These are phyloP conservation scores for Globodera ellingtonae DNA, from an alignment of 1,140 invertebrate genomes.

Conservation along the genomic window DNA sequence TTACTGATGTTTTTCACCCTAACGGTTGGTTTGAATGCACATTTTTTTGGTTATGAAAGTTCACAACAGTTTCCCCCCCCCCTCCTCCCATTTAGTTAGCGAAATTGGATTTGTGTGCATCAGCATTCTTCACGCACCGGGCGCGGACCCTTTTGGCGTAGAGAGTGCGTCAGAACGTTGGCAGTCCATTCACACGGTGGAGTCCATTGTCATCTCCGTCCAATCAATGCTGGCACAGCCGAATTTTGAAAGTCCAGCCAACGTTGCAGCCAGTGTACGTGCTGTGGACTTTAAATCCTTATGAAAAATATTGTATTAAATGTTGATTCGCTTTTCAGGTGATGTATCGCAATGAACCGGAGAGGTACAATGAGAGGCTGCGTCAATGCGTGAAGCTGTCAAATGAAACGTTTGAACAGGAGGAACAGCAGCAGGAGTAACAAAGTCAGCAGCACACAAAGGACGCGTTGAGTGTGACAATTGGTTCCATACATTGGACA, in stretches of 20 bases:
- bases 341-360: background rate
- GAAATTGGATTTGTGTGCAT: conserved; percentile 14
- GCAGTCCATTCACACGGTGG: conserved; percentile 12
- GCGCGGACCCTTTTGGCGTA: background rate
- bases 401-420: background rate
- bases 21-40: background rate
- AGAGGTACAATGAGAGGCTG: background rate
- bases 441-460: background rate
- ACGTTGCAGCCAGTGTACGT: conserved; percentile 1
- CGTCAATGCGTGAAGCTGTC: background rate
- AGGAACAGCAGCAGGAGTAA: background rate
- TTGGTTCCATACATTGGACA: too few species aligned
- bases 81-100: background rate
- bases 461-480: too few species aligned
- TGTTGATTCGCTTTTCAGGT: background rate
- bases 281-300: background rate
- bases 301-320: background rate
- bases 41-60: background rate
- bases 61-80: too few species aligned
- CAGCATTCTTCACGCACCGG: conserved; percentile 14
- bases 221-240: conserved; percentile 19
- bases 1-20: background rate
- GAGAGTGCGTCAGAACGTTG: conserved; percentile 13
- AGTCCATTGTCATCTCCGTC: conserved; percentile 11
- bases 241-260: background rate